Evolutionary conservation across 2,797 vertebrate species (phyloP).

Genomic region (Fundulus diaphanus): DNA sequence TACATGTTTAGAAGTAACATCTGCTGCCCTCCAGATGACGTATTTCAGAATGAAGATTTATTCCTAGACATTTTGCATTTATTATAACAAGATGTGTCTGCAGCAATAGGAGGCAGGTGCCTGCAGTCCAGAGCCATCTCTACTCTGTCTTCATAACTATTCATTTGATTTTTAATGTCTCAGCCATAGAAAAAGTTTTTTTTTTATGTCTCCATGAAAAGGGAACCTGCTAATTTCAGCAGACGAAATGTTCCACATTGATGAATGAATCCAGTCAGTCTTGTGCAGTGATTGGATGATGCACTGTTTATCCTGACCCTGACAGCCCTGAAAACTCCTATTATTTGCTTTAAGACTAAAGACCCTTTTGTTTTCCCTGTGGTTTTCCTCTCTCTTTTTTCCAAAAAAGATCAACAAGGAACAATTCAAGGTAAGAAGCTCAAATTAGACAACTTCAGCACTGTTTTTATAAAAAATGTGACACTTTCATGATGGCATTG

Average conservation of each 20-base stretch:
- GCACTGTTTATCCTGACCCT: constrained; percentile 33
- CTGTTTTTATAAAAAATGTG: constrained; percentile 25
- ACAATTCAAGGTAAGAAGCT: constrained; percentile 81
- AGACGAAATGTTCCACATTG: constrained; percentile 50
- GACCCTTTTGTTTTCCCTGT: constrained; percentile 54
- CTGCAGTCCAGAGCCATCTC: background rate
- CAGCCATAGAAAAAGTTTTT: background rate
- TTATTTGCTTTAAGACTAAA: constrained; percentile 54
- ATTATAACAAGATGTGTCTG: background rate
- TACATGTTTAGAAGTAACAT: background rate
- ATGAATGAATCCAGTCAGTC: constrained; percentile 54
- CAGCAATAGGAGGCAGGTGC: background rate
- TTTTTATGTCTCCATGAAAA: constrained; percentile 8
- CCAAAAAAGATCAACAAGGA: constrained; percentile 80
- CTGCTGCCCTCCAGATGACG: background rate
- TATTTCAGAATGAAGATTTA: background rate
- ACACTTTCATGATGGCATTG: constrained; percentile 50
- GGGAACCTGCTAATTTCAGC: constrained; percentile 17
- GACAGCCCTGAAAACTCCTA: constrained; percentile 25
- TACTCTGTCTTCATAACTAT: constrained; percentile 3
- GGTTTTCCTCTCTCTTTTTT: constrained; percentile 9
- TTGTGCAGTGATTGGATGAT: constrained; percentile 41
- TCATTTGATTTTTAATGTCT: constrained; percentile 11
- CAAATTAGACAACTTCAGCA: constrained; percentile 56
- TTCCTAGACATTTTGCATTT: background rate